Conservation (phyloP, 2,888 invertebrate species). For the Smittia sp. region DNA sequence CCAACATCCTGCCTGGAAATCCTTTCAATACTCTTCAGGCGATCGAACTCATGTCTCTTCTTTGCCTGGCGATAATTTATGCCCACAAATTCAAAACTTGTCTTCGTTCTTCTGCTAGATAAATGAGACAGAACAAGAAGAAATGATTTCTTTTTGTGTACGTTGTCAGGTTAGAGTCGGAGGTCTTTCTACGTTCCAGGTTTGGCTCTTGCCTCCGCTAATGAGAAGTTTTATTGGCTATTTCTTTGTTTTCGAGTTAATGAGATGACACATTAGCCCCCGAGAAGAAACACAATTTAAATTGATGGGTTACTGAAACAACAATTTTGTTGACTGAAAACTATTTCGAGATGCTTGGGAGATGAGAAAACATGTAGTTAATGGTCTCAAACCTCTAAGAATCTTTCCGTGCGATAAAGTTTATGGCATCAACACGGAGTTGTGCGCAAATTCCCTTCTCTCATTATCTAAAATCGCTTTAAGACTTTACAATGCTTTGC, state of each 20-base stretch:
- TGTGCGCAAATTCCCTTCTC: too few species aligned
- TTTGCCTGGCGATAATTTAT: constrained; percentile 25
- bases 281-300: neutral
- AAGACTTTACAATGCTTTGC: too few species aligned
- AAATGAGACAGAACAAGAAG: neutral
- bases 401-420: too few species aligned
- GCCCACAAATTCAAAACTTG: neutral
- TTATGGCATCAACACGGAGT: too few species aligned
- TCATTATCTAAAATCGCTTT: too few species aligned
- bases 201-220: neutral
- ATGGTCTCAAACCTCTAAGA: too few species aligned
- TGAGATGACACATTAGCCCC: constrained; percentile 31
- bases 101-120: neutral
- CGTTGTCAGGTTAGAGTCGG: neutral
- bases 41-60: constrained; percentile 29
- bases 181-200: neutral
- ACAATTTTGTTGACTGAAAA: neutral
- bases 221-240: neutral
- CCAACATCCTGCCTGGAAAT: neutral
- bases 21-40: constrained; percentile 14
- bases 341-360: neutral
- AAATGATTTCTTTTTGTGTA: neutral
- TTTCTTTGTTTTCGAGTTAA: constrained; percentile 14
- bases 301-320: neutral
- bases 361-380: too few species aligned